A percentile compares a stretch with the other conserved stretches of the same genome.
These are phyloP conservation scores for Gambusia affinis DNA, from an alignment of 2,113 vertebrate species.

Conservation along the genomic window DNA sequence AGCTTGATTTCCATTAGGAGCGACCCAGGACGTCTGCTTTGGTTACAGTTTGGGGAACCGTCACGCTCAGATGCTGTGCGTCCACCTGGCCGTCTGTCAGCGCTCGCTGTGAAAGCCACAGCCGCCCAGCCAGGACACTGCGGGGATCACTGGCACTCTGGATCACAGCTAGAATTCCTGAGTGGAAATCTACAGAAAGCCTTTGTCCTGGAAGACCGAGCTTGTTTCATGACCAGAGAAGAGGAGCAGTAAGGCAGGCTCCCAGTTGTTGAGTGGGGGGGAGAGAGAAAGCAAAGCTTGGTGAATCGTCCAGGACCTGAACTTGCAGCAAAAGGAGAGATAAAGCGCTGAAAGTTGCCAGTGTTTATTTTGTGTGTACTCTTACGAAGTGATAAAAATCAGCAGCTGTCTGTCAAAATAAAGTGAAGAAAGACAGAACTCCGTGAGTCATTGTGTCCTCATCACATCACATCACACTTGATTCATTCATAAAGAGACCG, in stretches of 20 bases:
- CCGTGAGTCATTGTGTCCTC: constrained; percentile 27
- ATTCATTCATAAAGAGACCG: constrained; percentile 17
- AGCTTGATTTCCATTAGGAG: constrained; percentile 59
- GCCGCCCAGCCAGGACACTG: constrained; percentile 43
- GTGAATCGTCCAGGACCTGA: constrained; percentile 48
- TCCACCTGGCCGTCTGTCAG: constrained; percentile 70
- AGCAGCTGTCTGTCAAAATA: constrained; percentile 31
- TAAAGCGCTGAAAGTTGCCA: constrained; percentile 10
- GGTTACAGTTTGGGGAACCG: constrained; percentile 50
- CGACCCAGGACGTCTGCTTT: constrained; percentile 45
- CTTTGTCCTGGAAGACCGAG: constrained; percentile 57
- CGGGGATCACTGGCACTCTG: constrained; percentile 61
- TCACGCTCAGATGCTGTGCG: constrained; percentile 46
- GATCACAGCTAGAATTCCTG: constrained; percentile 45
- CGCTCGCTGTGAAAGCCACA: constrained; percentile 50
- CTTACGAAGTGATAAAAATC: constrained; percentile 36
- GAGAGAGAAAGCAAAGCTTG: constrained; percentile 37
- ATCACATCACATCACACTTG: constrained; percentile 11
- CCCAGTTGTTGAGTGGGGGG: constrained; percentile 52
- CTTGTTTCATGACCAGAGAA: constrained; percentile 36
- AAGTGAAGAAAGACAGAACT: constrained; percentile 23
- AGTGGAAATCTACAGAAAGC: constrained; percentile 50
- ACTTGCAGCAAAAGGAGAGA: constrained; percentile 41
- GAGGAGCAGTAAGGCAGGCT: constrained; percentile 44
- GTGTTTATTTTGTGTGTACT: constrained; percentile 32